Base-by-base conservation (phyloP, 2,113 vertebrate species). In the Callocephalon fimbriatum region DNA sequence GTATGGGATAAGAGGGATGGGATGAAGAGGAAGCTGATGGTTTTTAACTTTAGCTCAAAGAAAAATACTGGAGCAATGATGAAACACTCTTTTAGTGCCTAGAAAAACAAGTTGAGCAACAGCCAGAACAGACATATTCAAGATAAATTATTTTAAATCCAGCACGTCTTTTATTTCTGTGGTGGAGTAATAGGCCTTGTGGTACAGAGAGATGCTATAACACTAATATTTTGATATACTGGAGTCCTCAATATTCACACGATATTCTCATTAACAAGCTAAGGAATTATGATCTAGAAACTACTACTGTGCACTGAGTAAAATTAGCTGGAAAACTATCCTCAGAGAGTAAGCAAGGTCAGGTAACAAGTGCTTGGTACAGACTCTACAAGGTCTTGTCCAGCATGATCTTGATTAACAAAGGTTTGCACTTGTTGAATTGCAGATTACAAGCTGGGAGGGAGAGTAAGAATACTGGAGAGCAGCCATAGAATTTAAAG, bases 31-130 rank as follows among this genome's bases (percentile, higher is more conserved):
- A 74, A 74, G 32, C 8, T 29, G 29, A 18, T 54, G 32, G 20
- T 45, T 78, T 91, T 87, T 74, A 78, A 58, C 29, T 77, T 88
- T n/a, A 90, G 67, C 88, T 96, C 75, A 65, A 92, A 92, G 66
- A 31, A 93, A 97, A 96, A 50, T 92, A 88, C 63, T 91, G 86
- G 58, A 67, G 16, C 29, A 2, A 32, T n/a, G 48, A 37, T 3
- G 9, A 44, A 91, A 63, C 21, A 27, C 22, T 5, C 38, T 51
- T 86, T 75, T 50, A 82, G 70, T 85, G 42, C 51, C 61, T 65
- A 50, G 35, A 12, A 51, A 68, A 94, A 83, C 17, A 73, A 78
- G 32, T 1, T 56, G 37, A 61, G 26, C 48, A 85, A 51, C 31
- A 73, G 44, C 40, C 67, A 27, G 59, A 78, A 35, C 26, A 66